Base-by-base conservation (phyloP, 1,140 invertebrate species). In the Caenorhabditis brenneri region DNA sequence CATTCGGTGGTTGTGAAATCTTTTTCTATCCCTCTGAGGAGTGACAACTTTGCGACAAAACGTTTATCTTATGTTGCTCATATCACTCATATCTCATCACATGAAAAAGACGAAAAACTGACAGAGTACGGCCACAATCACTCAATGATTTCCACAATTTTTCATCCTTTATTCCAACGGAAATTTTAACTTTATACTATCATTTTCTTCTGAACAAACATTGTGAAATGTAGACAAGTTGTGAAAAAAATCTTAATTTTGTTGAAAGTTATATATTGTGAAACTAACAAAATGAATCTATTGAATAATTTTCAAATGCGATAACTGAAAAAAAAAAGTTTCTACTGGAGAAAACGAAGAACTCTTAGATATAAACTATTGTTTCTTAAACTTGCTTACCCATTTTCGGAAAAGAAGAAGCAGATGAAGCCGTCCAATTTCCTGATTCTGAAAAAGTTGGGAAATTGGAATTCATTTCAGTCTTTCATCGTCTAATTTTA, bases 41-140 rank as follows among this genome's bases (percentile, higher is more conserved):
- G 19, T 74, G 65, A 74, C 65, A 74, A 74, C 65, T 74, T 74
- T 42, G 65, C 65, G 65, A 74, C 65, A 74, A 74, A 74, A 42
- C 65, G 65, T 74, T 74, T 74, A 74, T 74, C 65, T 74, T 74
- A n/a, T 74, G 65, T 74, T 74, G n/a, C 65, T 74, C 65, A 42
- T 74, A 74, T 74, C 65, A 74, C 65, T 74, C 65, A 74, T 74
- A 74, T 74, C 65, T 33, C 36, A 74, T 74, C 65, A 74, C 65
- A 74, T n/a, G 65, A 31, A 42, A 65, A 42, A 1, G 58, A 65
- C 58, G 31, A 65, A 65, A 36, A 65, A 65, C 65, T 74, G 65
- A 74, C 65, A 74, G 65, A 74, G 36, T 42, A 31, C 19, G 15
- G 65, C 65, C 65, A 24, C 65, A 74, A 74, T 24, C 53, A 10